These are phyloP conservation scores for Triplophysa bombifrons DNA, from an alignment of 2,797 vertebrate genomes.

Conservation along the genomic window DNA sequence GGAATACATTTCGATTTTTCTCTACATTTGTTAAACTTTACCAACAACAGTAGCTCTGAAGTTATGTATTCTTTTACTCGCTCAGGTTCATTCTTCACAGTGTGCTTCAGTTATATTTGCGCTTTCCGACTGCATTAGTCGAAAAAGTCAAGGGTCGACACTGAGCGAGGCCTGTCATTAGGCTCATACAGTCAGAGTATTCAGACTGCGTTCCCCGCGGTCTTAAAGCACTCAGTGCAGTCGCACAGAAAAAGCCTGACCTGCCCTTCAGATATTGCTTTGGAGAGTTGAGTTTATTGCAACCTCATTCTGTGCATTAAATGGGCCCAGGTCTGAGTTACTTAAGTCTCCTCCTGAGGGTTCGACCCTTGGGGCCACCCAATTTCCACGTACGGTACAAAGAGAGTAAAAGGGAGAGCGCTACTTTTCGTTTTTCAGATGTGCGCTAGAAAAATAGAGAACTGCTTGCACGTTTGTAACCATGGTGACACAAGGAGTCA, in stretches of 20 bases:
- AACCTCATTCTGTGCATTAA: constrained; percentile 54
- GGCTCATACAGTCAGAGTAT: constrained; percentile 37
- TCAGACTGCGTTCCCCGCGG: constrained; percentile 25
- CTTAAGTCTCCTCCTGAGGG: constrained; percentile 37
- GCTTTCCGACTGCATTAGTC: not conserved
- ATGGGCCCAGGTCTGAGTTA: constrained; percentile 33
- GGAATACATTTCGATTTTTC: no score
- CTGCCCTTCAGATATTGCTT: constrained; percentile 43
- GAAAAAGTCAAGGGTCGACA: constrained; percentile 16
- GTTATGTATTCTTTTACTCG: not conserved
- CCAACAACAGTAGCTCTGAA: not conserved
- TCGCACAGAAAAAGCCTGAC: constrained; percentile 33
- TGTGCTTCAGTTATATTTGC: constrained; percentile 23
- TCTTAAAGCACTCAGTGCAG: constrained; percentile 48
- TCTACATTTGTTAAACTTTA: not conserved
- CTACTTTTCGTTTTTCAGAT: not conserved
- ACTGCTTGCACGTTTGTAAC: not conserved
- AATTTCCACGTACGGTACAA: constrained; percentile 14
- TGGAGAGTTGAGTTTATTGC: constrained; percentile 49
- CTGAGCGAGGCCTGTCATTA: constrained; percentile 50
- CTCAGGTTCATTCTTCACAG: not conserved
- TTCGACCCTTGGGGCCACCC: constrained; percentile 31
- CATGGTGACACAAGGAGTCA: not conserved
- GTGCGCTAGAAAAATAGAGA: not conserved
- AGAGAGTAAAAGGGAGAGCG: constrained; percentile 9